These are phyloP conservation scores for Drosophila eugracilis DNA, from an alignment of 1,140 invertebrate species.

Conservation along the genomic window DNA sequence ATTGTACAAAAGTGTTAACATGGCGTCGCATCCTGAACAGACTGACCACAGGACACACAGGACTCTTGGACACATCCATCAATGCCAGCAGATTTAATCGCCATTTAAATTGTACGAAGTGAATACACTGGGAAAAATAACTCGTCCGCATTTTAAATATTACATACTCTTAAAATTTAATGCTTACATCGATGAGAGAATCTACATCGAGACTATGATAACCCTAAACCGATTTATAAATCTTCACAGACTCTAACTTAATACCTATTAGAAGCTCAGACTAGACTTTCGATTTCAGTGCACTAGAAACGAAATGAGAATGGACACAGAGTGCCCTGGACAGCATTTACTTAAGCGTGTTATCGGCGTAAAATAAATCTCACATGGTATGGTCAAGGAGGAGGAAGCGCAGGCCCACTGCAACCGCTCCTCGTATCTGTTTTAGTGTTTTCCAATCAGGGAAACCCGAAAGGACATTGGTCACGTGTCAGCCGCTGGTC, in stretches of 20 bases:
- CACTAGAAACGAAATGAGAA: background rate
- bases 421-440: slow-evolving; percentile 55
- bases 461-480: slow-evolving; percentile 64
- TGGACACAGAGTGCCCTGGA: slow-evolving; percentile 30
- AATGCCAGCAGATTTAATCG: slow-evolving; percentile 84
- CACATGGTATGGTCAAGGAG: slow-evolving; percentile 60
- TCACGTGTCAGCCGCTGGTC: slow-evolving; percentile 67
- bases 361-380: slow-evolving; percentile 83
- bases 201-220: no score
- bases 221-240: no score
- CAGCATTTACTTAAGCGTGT: slow-evolving; percentile 82
- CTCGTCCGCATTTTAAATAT: background rate
- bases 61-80: slow-evolving; percentile 80
- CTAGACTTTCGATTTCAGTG: slow-evolving; percentile 4
- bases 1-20: slow-evolving; percentile 84
- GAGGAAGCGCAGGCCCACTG: slow-evolving; percentile 12
- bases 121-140: slow-evolving; percentile 3
- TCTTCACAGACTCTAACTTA: no score
- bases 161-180: no score
- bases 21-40: slow-evolving; percentile 75
- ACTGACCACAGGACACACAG: slow-evolving; percentile 67
- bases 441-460: slow-evolving; percentile 82
- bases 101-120: slow-evolving; percentile 79
- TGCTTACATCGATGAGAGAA: no score
- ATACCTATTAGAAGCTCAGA: no score